Percentiles rank a stretch among this genome's conserved stretches.
phyloP scores from a whole-genome alignment of 2,797 vertebrate genomes.

The Enteromius mattozi region DNA sequence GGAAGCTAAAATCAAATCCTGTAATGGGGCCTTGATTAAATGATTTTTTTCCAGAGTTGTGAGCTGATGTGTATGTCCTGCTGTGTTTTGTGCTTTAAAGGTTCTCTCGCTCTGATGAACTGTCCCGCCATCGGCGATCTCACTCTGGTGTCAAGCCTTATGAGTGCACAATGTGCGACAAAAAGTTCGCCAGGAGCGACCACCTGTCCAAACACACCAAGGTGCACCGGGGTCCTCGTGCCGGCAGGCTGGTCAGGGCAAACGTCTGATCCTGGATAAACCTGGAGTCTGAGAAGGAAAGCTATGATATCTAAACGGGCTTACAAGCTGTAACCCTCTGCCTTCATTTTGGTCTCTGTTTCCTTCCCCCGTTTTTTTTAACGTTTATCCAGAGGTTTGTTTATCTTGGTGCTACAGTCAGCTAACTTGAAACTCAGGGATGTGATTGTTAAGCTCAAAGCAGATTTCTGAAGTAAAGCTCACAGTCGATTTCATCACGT shows the following conservation, averaged over 20 bases:
- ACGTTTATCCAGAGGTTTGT: constrained; percentile 54
- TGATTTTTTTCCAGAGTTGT: background rate
- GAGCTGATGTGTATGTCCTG: constrained; percentile 1
- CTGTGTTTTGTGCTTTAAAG: constrained; percentile 59
- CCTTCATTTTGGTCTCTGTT: constrained; percentile 39
- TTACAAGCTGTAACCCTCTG: constrained; percentile 21
- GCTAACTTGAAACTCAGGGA: constrained; percentile 72
- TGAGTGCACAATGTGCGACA: constrained; percentile 81
- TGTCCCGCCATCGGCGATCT: constrained; percentile 82
- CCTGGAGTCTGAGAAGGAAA: constrained; percentile 31
- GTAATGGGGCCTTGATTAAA: background rate
- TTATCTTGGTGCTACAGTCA: constrained; percentile 63
- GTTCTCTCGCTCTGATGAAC: constrained; percentile 83
- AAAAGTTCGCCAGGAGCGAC: constrained; percentile 85
- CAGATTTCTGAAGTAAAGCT: constrained; percentile 53
- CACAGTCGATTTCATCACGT: constrained; percentile 3
- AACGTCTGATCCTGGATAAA: constrained; percentile 69
- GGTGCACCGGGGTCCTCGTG: constrained; percentile 80
- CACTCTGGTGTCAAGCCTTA: constrained; percentile 85
- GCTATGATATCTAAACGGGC: constrained; percentile 39
- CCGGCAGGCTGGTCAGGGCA: constrained; percentile 74
- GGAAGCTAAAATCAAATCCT: background rate
- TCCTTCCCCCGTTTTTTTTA: constrained; percentile 6
- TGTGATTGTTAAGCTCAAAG: constrained; percentile 62
- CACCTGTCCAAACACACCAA: constrained; percentile 85